These are phyloP conservation scores for Rhamphomyia laevipes DNA, from an alignment of 2,888 invertebrate species.

Conservation along the genomic window DNA sequence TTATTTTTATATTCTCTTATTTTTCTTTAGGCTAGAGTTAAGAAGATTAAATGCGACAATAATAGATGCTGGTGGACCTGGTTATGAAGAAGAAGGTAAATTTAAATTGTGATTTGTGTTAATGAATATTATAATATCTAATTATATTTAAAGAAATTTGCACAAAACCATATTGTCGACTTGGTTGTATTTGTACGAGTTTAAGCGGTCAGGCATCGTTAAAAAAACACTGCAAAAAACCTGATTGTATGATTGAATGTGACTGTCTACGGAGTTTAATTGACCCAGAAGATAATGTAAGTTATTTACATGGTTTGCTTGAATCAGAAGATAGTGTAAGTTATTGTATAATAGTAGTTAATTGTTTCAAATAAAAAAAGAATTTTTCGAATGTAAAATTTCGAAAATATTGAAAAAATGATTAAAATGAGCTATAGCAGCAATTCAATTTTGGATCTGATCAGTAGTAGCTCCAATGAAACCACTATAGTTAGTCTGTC, in stretches of 20 bases:
- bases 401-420: no score
- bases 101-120: neutral
- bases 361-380: no score
- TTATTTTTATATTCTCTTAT: slow-evolving; percentile 6
- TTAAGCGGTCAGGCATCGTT: slow-evolving; percentile 38
- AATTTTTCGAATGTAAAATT: no score
- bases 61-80: slow-evolving; percentile 38
- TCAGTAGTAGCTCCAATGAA: no score
- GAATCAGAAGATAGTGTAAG: no score
- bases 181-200: slow-evolving; percentile 58
- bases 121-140: neutral
- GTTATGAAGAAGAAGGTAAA: slow-evolving; percentile 25
- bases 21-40: slow-evolving; percentile 39
- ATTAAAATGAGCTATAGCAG: no score
- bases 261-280: slow-evolving; percentile 30
- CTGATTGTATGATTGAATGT: slow-evolving; percentile 40
- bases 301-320: neutral
- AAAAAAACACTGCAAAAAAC: slow-evolving; percentile 49
- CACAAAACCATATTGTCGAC: slow-evolving; percentile 37
- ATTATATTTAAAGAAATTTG: neutral
- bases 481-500: no score
- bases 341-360: no score
- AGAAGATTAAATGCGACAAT: slow-evolving; percentile 53
- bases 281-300: neutral
- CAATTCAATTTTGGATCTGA: no score